Evolutionary conservation across 30 jellyfish, hydroid and myxozoan genomes (phyloP).

Genomic region (Pseudorhiza aurosa): DNA sequence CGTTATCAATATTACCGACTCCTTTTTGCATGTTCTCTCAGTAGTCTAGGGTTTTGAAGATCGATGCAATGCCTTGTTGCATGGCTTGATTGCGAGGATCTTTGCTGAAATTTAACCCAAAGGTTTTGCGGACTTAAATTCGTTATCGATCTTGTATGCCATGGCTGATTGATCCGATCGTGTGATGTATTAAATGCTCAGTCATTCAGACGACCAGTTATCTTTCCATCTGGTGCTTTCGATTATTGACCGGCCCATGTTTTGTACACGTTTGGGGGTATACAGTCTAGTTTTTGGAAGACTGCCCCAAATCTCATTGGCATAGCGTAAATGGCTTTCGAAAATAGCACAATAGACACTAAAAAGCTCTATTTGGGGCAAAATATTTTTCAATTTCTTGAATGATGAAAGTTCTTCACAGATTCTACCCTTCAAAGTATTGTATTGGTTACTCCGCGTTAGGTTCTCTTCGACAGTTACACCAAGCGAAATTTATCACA

Average conservation of each 20-base stretch:
- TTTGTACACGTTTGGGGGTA: slow-evolving; percentile 17
- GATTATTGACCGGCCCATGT: slow-evolving; percentile 15
- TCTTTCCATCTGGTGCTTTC: slow-evolving; percentile 3
- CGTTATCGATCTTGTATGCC: too few relatives aligned
- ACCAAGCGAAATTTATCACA: too few relatives aligned
- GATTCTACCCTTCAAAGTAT: slow-evolving; percentile 26
- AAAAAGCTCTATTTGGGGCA: slow-evolving; percentile 24
- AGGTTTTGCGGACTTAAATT: slow-evolving; percentile 1
- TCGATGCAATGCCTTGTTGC: too few relatives aligned
- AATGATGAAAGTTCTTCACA: slow-evolving; percentile 16
- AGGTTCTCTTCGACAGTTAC: slow-evolving; percentile 33
- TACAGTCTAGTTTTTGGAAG: not conserved
- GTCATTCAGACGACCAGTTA: slow-evolving; percentile 15
- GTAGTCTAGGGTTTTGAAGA: too few relatives aligned
- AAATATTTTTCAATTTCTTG: slow-evolving; percentile 4
- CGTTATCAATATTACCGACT: too few relatives aligned
- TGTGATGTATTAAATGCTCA: not conserved
- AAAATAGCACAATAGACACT: too few relatives aligned
- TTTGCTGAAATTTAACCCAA: not conserved
- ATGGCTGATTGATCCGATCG: not conserved
- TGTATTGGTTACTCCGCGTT: slow-evolving; percentile 22
- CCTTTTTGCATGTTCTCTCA: too few relatives aligned
- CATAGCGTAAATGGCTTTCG: slow-evolving; percentile 33
- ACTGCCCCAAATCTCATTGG: slow-evolving; percentile 30
- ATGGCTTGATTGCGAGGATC: not conserved